These are phyloP conservation scores for Lissocephala sabroskyi DNA, from an alignment of 2,888 invertebrate species.

Conservation along the genomic window DNA sequence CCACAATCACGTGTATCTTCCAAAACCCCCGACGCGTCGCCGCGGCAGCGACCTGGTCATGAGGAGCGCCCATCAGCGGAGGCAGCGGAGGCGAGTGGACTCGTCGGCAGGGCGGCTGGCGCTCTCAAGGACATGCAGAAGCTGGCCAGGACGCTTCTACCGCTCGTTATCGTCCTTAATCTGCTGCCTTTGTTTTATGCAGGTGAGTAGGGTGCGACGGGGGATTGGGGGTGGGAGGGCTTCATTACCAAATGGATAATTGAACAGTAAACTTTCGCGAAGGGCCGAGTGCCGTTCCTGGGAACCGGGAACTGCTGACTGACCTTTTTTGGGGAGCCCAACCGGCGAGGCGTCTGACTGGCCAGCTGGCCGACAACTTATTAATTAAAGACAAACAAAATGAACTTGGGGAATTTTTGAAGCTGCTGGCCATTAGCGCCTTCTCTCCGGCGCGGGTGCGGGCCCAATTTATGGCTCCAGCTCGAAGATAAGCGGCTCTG, in stretches of 20 bases:
- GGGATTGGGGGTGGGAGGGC: no score
- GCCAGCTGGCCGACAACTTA: slow-evolving; percentile 34
- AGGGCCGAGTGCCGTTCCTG: no score
- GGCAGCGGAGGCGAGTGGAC: no score
- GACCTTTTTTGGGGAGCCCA: no score
- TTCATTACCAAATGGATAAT: no score
- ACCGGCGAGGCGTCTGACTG: no score
- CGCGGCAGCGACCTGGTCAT: neutral
- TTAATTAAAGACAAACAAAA: slow-evolving; percentile 51
- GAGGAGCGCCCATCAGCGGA: neutral
- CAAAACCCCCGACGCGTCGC: slow-evolving; percentile 42
- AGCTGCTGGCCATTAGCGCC: slow-evolving; percentile 23
- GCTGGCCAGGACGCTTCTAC: slow-evolving; percentile 68
- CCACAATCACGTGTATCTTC: slow-evolving; percentile 67
- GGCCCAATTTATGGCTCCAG: slow-evolving; percentile 42
- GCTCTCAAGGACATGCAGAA: slow-evolving; percentile 67
- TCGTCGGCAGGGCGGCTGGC: slow-evolving; percentile 12
- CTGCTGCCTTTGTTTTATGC: slow-evolving; percentile 72
- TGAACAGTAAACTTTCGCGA: no score
- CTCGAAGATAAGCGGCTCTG: slow-evolving; percentile 1
- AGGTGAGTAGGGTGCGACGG: no score
- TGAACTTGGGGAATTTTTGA: slow-evolving; percentile 37
- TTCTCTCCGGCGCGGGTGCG: neutral
- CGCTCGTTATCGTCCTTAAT: slow-evolving; percentile 72
- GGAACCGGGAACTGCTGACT: no score